Evolutionary conservation across 1,140 invertebrate genomes (phyloP), one percentile per base, ranked within the genome.

Genomic region (Panagrolaimus sp.): DNA sequence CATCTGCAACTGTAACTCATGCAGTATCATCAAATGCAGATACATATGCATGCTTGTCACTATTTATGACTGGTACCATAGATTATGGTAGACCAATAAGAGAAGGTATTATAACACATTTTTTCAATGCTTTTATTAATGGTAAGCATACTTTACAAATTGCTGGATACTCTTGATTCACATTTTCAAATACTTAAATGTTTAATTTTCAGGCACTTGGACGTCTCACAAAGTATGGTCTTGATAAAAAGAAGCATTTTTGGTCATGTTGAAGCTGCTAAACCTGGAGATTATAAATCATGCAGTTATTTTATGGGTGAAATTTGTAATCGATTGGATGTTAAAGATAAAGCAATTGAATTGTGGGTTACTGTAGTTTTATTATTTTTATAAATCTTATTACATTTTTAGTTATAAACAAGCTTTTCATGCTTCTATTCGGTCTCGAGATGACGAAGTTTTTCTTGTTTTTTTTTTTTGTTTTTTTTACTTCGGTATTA

Each of bases 261-360:
- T 27, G 11, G 13, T 14, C 8, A 64, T n/a, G 81, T 79, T 38
- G 81, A 81, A 53, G 25, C 71, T 8, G 66, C 83, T 16, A 68
- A 82, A 75, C 81, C 81, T 1, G 66, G 66, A 11, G 83, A 83
- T 71, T 82, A 80, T 67, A 76, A 75, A 23, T 67, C 76, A 1
- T 83, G 83, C 67, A 73, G 66, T 31, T 82, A 66, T 66, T 83
- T 80, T 66, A 64, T 82, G 48, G 80, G 72, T 7, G 78, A 77
- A 46, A 66, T 69, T 8, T 77, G 72, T 31, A 74, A 81, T 44
- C 53, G 67, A 20, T 44, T 79, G 38, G 76, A 77, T 2, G 48
- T 63, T 16, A 65, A 67, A 20, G 70, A 77, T 3, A 66, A 79
- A 42, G 81, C 81, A 1, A 43, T 77, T 20, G 63, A 73, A 20